A percentile compares a stretch with the other conserved stretches of the same genome.
These are phyloP conservation scores for Collichthys lucidus DNA, from an alignment of 2,113 vertebrate species.

Conservation along the genomic window DNA sequence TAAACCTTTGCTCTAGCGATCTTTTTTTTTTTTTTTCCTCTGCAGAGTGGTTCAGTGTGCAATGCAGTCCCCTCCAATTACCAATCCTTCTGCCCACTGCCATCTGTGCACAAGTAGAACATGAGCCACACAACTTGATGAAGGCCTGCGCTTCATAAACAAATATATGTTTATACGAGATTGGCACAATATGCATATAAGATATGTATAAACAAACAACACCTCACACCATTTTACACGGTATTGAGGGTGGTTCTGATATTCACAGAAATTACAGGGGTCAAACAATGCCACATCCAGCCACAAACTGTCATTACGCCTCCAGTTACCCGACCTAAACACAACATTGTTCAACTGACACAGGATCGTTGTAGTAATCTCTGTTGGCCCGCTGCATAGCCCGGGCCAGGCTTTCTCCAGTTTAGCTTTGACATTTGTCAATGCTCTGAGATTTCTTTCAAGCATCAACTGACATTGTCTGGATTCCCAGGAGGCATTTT, in stretches of 20 bases:
- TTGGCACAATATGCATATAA: constrained; percentile 20
- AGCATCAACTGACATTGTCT: constrained; percentile 70
- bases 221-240: neutral
- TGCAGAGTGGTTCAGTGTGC: constrained; percentile 40
- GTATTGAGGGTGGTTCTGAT: neutral
- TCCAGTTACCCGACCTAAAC: constrained; percentile 13
- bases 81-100: constrained; percentile 68
- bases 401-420: constrained; percentile 17
- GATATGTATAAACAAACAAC: constrained; percentile 22
- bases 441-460: constrained; percentile 62
- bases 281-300: neutral
- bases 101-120: constrained; percentile 63
- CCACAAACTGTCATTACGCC: neutral
- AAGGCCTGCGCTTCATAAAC: constrained; percentile 41
- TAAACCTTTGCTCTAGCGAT: constrained; percentile 25
- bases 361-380: constrained; percentile 10
- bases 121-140: constrained; percentile 41
- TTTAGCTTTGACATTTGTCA: constrained; percentile 64
- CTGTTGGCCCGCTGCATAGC: constrained; percentile 14
- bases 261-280: neutral
- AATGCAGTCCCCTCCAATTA: constrained; percentile 57
- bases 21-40: constrained; percentile 34
- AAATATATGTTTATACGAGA: constrained; percentile 49
- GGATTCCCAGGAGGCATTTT: constrained; percentile 66
- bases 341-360: constrained; percentile 36